Conservation (phyloP, 1,140 invertebrate genomes). For the Zeugodacus cucurbitae region DNA sequence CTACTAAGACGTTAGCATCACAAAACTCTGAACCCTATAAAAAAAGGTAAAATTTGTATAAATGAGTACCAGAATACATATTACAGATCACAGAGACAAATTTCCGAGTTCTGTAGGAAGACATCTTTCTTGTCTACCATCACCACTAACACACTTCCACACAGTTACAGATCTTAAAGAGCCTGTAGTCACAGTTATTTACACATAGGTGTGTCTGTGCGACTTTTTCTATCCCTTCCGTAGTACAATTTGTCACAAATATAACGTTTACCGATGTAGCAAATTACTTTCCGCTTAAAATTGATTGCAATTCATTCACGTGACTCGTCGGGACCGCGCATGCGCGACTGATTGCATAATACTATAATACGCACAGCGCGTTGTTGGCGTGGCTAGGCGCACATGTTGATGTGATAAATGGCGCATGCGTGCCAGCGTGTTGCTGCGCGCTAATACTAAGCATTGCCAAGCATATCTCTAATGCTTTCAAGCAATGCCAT, state of each 20-base stretch:
- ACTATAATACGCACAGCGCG: neutral
- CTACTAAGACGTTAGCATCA: too few relatives aligned
- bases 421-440: neutral
- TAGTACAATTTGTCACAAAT: constrained; percentile 1
- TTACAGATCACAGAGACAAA: too few relatives aligned
- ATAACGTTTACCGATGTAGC: neutral
- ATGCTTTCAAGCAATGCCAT: constrained; percentile 23
- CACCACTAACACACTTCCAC: too few relatives aligned
- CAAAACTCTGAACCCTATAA: too few relatives aligned
- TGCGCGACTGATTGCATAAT: constrained; percentile 7
- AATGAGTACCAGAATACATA: too few relatives aligned
- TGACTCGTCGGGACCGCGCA: neutral
- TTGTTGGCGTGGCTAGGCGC: neutral
- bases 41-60: too few relatives aligned
- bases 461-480: neutral
- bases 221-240: neutral
- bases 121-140: neutral
- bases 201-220: neutral
- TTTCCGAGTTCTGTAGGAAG: too few relatives aligned
- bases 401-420: neutral
- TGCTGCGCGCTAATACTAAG: neutral
- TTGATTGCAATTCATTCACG: constrained; percentile 15
- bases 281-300: constrained; percentile 18
- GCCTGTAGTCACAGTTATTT: neutral
- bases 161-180: too few relatives aligned